Percentiles rank a stretch among this genome's conserved stretches.
phyloP scores from a whole-genome alignment of 2,797 vertebrate genomes.

The Galagoides demidoff region DNA sequence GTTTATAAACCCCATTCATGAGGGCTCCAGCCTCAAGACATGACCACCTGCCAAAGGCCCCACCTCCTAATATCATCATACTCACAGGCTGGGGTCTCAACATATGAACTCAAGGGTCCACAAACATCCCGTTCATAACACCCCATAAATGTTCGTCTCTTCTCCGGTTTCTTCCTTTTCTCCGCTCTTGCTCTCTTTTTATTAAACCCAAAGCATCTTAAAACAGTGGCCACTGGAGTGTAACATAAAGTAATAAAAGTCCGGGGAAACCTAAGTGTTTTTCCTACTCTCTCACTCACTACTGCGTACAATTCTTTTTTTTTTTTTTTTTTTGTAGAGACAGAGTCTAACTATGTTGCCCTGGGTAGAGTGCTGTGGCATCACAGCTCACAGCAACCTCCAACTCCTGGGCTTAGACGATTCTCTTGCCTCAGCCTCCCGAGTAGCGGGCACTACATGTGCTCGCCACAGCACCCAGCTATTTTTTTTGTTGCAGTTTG shows the following conservation, averaged over 20 bases:
- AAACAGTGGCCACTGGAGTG: neutral
- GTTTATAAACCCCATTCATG: neutral
- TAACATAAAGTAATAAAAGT: neutral
- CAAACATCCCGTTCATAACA: neutral
- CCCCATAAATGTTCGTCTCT: neutral
- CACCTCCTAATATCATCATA: neutral
- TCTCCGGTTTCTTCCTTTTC: neutral
- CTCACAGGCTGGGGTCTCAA: neutral
- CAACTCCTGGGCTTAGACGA: no score
- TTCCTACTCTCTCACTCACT: neutral
- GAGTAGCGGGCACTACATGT: no score
- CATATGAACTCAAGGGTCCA: no score
- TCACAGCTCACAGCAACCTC: no score
- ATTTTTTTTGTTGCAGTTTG: no score
- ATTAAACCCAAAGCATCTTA: neutral
- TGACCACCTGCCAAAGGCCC: neutral
- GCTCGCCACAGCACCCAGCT: no score
- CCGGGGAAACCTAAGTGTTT: neutral
- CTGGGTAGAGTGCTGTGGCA: no score
- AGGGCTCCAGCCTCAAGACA: neutral
- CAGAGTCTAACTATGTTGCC: no score
- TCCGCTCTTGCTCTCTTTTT: neutral
- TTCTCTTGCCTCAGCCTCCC: no score
- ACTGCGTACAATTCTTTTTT: neutral
- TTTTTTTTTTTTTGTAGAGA: no score